Evolutionary conservation across 2,888 invertebrate genomes (phyloP).

Genomic region (Gymnocheta viridis): DNA sequence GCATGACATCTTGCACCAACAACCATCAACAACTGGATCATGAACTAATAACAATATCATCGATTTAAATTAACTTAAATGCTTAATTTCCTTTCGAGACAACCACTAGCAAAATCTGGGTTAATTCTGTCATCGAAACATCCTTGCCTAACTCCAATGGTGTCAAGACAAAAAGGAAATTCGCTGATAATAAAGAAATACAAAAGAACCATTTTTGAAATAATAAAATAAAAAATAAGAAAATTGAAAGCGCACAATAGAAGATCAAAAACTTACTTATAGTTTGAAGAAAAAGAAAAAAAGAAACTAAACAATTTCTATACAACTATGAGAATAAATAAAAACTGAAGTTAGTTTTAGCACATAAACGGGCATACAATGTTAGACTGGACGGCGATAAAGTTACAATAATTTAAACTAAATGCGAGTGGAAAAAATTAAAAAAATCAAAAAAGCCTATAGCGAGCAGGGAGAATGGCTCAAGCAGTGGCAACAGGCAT

Average conservation of each 20-base stretch:
- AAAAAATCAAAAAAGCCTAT: constrained; percentile 41
- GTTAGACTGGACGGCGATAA: constrained; percentile 61
- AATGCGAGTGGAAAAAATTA: constrained; percentile 22
- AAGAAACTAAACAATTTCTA: too few relatives aligned
- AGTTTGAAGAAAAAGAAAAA: not conserved
- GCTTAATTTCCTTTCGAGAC: constrained; percentile 51
- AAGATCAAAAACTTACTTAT: constrained; percentile 29
- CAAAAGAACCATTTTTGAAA: constrained; percentile 21
- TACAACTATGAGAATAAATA: constrained; percentile 5
- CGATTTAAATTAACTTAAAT: constrained; percentile 27
- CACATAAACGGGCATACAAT: constrained; percentile 30
- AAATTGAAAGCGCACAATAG: constrained; percentile 31
- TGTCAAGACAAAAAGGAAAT: constrained; percentile 56
- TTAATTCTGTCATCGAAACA: constrained; percentile 59
- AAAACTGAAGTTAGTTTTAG: constrained; percentile 25
- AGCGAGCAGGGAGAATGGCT: constrained; percentile 24
- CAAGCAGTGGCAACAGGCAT: constrained; percentile 17
- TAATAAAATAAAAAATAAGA: constrained; percentile 10
- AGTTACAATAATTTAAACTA: constrained; percentile 57
- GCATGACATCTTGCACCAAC: not conserved
- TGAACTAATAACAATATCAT: constrained; percentile 22
- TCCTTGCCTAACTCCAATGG: constrained; percentile 45
- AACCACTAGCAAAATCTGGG: constrained; percentile 43
- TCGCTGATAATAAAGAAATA: constrained; percentile 46
- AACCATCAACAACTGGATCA: constrained; percentile 16